These are phyloP conservation scores for Pseudoatta argentina DNA, from an alignment of 1,140 invertebrate genomes.

Conservation along the genomic window DNA sequence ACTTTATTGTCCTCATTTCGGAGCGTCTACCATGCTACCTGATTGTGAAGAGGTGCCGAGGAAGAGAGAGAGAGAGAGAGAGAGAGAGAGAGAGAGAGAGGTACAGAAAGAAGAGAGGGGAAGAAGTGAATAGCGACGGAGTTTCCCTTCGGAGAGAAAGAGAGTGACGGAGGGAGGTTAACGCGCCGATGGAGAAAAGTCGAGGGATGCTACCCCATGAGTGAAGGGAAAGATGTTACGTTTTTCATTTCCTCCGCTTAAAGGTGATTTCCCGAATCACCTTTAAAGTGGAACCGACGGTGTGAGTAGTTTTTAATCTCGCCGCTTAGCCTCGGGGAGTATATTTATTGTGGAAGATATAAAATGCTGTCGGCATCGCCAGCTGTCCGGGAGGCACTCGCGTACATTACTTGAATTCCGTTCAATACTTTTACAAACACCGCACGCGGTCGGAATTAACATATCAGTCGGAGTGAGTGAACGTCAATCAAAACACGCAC, in stretches of 20 bases:
- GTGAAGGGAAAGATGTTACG: slow-evolving; percentile 63
- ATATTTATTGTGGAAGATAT: slow-evolving; percentile 38
- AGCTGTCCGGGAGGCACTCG: neutral
- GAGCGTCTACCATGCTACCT: slow-evolving; percentile 52
- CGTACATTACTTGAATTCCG: slow-evolving; percentile 47
- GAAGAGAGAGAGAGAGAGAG: neutral
- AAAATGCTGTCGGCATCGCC: slow-evolving; percentile 21
- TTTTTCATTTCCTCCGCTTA: slow-evolving; percentile 69
- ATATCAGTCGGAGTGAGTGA: neutral
- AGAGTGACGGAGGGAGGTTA: slow-evolving; percentile 20
- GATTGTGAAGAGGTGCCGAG: slow-evolving; percentile 54
- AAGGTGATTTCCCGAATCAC: slow-evolving; percentile 69
- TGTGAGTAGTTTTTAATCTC: slow-evolving; percentile 57
- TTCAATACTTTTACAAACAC: slow-evolving; percentile 28
- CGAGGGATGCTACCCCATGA: slow-evolving; percentile 44
- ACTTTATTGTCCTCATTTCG: slow-evolving; percentile 70
- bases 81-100: too few relatives aligned
- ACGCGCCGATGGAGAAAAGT: slow-evolving; percentile 37
- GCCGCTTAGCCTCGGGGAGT: slow-evolving; percentile 27
- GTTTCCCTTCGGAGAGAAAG: slow-evolving; percentile 10
- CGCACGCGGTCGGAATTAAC: slow-evolving; percentile 4
- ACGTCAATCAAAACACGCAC: slow-evolving; percentile 10
- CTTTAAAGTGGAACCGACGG: slow-evolving; percentile 65
- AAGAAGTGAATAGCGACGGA: slow-evolving; percentile 31
- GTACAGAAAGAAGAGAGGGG: neutral